Evolutionary conservation across 2,113 vertebrate genomes (phyloP), one percentile per base, ranked within the genome.

Genomic region (Ascaphus truei): DNA sequence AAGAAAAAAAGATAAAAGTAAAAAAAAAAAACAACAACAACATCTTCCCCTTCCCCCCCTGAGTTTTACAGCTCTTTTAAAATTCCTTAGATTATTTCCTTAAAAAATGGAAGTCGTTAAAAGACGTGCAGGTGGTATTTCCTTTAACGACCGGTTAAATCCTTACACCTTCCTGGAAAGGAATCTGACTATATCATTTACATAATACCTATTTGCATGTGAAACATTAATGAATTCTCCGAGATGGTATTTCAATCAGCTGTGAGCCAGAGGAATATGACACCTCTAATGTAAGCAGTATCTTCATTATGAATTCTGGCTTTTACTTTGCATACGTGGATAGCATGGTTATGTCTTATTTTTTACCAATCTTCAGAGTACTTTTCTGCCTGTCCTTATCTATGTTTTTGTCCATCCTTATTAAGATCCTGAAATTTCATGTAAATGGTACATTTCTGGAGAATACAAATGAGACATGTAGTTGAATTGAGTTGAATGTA

Each of bases 221-320:
- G 52, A 36, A 56, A 66, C 63, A 66, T 36, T 66, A 66, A 65
- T 65, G 62, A 65, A 34, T 65, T 65, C 45, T 66, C 26, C 63
- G 41, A 62, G 50, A 34, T 55, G 50, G 50, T 51, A 55, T 66
- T 34, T 55, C 63, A 66, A 55, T 66, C 50, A 66, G 63, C 36
- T 37, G 63, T 6, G 63, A 66, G 50, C 50, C 63, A 31, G 51
- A 52, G 34, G 36, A 55, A 27, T n/a, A n/a, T 29, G 16, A 66
- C 47, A 65, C 53, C 53, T 65, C 52, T 65, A 52, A 34, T 22
- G 15, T 47, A 39, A 62, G 48, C 59, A 22, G 8, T 48, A 45
- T 62, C 59, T 47, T 62, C 48, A 62, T 62, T 62, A 62, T 62
- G 29, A 62, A 47, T 47, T 47, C 26, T 41, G 48, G 48, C 48